Evolutionary conservation across 2,888 invertebrate species (phyloP), one percentile per base, ranked within the genome.

Genomic region (Eupithecia subfuscata): DNA sequence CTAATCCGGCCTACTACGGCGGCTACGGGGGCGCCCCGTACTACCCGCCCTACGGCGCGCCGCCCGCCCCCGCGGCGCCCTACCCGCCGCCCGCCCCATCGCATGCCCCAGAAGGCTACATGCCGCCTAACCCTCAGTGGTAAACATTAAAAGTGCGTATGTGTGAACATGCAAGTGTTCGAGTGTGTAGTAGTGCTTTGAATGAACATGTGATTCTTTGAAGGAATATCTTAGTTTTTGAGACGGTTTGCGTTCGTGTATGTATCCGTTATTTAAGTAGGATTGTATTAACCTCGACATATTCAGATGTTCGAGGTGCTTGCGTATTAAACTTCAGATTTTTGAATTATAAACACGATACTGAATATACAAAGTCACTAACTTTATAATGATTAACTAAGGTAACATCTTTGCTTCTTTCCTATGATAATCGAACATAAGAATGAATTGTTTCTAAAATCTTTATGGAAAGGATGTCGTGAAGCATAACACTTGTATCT

Each of bases 1-100:
- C 92, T 8, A 93, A 91, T 82, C 91, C 95, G 48, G 91, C 95
- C 60, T 96, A 95, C 84, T 96, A 96, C 88, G 95, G 95, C 34
- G 95, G 94, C 68, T 96, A 96, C 87, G 94, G 95, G 18, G 92
- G 92, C 80, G 89, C 95, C 71, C 87, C 93, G 75, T 95, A 95
- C 83, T 95, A 95, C 86, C 92, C 95, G 12, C 87, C 90, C 25
- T 95, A 95, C 84, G 90, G 90, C 11, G 84, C 84, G 40, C 86
- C 90, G 70, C 89, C 92, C 52, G 76, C 56, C 52, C 74, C 81
- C 77, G 89, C 89, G 77, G 92, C 81, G 70, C 79, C 82, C 80
- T 86, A 87, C 71, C 83, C 82, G 73, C 85, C 88, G 69, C 84
- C 87, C 56, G 84, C 88, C 9, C 83, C 87, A 43, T 75, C 86